Conservation (phyloP, 2,888 invertebrate genomes). For the Ophion ventricosus region DNA sequence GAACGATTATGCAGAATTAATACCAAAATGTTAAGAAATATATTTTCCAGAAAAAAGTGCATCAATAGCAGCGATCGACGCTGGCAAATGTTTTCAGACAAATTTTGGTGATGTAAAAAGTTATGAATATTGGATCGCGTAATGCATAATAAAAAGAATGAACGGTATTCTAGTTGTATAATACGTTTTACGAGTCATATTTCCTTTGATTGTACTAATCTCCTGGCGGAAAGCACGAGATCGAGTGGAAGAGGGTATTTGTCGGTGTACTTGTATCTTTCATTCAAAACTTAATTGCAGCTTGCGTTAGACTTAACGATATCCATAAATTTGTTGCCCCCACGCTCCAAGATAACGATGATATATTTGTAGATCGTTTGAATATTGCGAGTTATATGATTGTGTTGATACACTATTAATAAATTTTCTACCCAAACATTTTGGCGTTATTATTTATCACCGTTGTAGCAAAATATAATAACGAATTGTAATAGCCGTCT, state of each 20-base stretch:
- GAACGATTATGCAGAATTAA: no score
- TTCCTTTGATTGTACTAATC: background rate
- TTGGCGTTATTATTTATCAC: constrained; percentile 7
- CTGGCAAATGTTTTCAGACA: no score
- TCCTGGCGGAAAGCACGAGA: constrained; percentile 7
- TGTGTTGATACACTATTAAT: constrained; percentile 66
- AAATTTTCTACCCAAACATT: constrained; percentile 67
- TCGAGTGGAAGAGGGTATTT: background rate
- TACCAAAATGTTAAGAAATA: no score
- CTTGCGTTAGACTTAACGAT: background rate
- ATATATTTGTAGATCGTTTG: constrained; percentile 52
- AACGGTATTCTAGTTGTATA: constrained; percentile 32
- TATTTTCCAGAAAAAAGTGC: no score
- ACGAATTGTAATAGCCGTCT: no score
- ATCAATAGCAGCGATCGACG: no score
- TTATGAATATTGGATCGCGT: constrained; percentile 15
- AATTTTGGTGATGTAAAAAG: no score
- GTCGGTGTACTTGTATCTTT: constrained; percentile 1
- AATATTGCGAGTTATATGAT: constrained; percentile 53
- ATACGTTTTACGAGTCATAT: background rate
- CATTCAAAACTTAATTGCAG: background rate
- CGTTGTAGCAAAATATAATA: no score
- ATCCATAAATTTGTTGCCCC: background rate
- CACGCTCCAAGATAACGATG: constrained; percentile 14
- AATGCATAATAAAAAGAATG: constrained; percentile 34